phyloP scores from a whole-genome alignment of 2,888 invertebrate species.

The Mycalesis mineus region DNA sequence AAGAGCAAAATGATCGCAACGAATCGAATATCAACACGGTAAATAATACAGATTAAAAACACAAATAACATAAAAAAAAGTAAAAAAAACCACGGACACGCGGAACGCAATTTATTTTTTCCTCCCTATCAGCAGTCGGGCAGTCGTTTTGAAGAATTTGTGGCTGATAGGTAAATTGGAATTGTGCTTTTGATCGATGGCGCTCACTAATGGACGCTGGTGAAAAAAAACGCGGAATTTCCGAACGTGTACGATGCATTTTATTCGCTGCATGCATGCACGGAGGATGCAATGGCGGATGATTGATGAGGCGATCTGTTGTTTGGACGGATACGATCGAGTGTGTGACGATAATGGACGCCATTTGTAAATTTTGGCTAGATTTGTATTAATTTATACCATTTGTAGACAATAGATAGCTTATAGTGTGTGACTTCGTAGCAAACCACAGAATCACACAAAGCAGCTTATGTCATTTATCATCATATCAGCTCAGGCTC shows the following conservation, averaged over 20 bases:
- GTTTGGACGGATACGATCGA: slow-evolving; percentile 23
- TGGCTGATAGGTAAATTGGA: slow-evolving; percentile 73
- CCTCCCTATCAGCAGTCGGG: slow-evolving; percentile 44
- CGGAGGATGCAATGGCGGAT: slow-evolving; percentile 30
- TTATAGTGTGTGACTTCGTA: no score
- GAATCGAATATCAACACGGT: slow-evolving; percentile 12
- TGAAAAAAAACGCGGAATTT: slow-evolving; percentile 24
- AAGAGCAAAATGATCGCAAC: slow-evolving; percentile 1
- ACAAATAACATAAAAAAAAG: slow-evolving; percentile 30
- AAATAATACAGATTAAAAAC: slow-evolving; percentile 16
- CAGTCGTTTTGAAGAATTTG: slow-evolving; percentile 70
- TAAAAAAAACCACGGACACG: slow-evolving; percentile 19
- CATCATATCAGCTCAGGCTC: no score
- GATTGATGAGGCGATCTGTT: slow-evolving; percentile 38
- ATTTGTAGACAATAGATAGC: not conserved
- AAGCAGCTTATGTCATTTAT: no score
- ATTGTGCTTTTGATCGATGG: slow-evolving; percentile 69
- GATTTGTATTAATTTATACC: not conserved
- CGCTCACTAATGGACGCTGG: slow-evolving; percentile 34
- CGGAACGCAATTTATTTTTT: slow-evolving; percentile 50
- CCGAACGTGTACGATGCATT: slow-evolving; percentile 43
- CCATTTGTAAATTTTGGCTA: not conserved
- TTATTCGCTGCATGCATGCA: slow-evolving; percentile 39
- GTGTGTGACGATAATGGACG: slow-evolving; percentile 13
- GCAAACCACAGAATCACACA: no score